These are phyloP conservation scores for Orycteropus afer DNA, from an alignment of 2,113 vertebrate species.

Conservation along the genomic window DNA sequence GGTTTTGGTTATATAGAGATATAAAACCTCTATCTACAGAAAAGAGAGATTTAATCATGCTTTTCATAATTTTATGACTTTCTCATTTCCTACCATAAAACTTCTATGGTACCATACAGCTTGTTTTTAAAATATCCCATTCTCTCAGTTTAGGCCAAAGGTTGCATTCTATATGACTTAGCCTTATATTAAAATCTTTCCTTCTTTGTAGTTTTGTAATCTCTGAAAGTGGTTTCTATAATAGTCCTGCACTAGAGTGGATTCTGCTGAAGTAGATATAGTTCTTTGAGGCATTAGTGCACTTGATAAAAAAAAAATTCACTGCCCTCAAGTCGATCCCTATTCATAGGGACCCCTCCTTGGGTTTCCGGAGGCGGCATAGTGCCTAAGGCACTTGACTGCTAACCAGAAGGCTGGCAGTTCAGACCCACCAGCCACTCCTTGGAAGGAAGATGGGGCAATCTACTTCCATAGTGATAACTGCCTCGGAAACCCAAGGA, in stretches of 20 bases:
- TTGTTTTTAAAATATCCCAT: no score
- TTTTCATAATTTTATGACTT: slow-evolving; percentile 28
- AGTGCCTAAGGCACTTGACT: no score
- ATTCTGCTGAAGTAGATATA: background rate
- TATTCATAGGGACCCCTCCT: no score
- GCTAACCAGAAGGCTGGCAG: no score
- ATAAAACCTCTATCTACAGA: background rate
- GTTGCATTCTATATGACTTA: slow-evolving; percentile 6
- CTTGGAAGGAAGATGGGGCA: no score
- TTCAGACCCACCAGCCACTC: no score
- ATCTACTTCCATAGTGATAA: no score
- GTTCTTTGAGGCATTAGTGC: background rate
- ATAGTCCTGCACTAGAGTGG: background rate
- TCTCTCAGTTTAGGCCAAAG: background rate
- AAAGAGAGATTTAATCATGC: background rate
- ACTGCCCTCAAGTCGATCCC: no score
- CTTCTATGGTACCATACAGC: no score
- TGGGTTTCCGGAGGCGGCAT: no score
- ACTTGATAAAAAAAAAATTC: no score
- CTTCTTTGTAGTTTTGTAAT: background rate
- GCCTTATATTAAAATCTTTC: slow-evolving; percentile 9
- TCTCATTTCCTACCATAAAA: slow-evolving; percentile 30
- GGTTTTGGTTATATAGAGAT: background rate
- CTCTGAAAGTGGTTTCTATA: background rate
- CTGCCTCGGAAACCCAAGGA: no score